Base-by-base conservation (phyloP, 2,113 vertebrate genomes). In the Gobio gobio region DNA sequence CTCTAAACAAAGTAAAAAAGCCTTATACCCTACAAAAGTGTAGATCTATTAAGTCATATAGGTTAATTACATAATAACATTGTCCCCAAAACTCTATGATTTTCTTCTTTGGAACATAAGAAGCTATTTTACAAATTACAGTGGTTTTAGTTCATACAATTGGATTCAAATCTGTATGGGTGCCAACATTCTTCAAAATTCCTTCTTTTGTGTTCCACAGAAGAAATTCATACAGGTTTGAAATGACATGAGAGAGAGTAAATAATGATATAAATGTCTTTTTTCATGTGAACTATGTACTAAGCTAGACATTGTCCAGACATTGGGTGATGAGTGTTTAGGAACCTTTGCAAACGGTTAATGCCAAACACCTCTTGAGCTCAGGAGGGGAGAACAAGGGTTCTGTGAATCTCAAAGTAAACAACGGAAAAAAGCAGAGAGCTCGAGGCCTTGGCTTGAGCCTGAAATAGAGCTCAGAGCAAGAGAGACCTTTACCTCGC, bases 361-460 rank as follows among this genome's bases (percentile, higher is more conserved):
- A 5, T n/a, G 75, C n/a, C 56, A 82, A 77, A 81, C 47, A 24
- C 16, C 24, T 51, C 58, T 78, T 78, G 63, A 26, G 58, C 54
- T 83, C 43, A 40, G 10, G 59, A 24, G 78, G 68, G 29, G 18
- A 73, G 54, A 20, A 45, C 40, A 29, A 58, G 78, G 59, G 58
- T 43, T 86, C 26, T 68, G 64, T 75, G 84, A 26, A 76, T 54
- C 49, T 73, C 56, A 75, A 72, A 22, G 40, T 88, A 86, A 88
- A 86, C 87, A 88, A 84, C 82, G 85, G 87, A 88, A 58, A 68
- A 68, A 36, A 59, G 66, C 45, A 75, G 40, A 22, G 51, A 73
- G 61, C 18, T 45, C 5, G 4, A 80, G 70, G 29, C 58, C 83
- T 76, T 83, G 61, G 72, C 59, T 75, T 43, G 10, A 78, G 82